Conservation (phyloP, 2,888 invertebrate genomes). For the Aproaerema taeniolella region DNA sequence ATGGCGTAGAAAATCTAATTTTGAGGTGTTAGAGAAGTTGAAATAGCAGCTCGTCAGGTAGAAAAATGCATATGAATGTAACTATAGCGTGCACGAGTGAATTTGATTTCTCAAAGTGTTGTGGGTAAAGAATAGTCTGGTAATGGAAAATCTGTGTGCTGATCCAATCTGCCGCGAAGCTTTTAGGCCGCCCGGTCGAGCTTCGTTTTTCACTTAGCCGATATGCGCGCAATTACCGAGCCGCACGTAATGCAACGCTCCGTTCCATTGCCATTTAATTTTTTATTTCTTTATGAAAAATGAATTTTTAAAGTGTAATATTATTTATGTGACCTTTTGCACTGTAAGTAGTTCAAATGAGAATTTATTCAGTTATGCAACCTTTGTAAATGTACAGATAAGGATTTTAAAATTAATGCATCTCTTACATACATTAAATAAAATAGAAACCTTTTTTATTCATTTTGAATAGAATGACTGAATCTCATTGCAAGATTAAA, state of each 20-base stretch:
- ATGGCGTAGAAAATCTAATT: too few relatives aligned
- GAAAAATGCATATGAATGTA: not conserved
- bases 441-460: too few relatives aligned
- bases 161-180: constrained; percentile 67
- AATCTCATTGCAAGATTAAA: too few relatives aligned
- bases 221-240: constrained; percentile 53
- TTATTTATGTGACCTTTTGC: not conserved
- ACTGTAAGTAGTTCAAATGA: too few relatives aligned
- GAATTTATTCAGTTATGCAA: too few relatives aligned
- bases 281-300: constrained; percentile 20
- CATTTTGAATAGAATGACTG: too few relatives aligned
- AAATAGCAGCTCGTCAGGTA: too few relatives aligned
- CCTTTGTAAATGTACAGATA: too few relatives aligned
- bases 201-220: constrained; percentile 61
- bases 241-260: constrained; percentile 37
- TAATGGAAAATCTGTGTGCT: constrained; percentile 73
- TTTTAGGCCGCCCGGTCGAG: constrained; percentile 53
- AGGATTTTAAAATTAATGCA: too few relatives aligned
- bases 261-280: constrained; percentile 25
- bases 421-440: too few relatives aligned
- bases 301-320: not conserved
- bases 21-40: too few relatives aligned
- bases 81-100: constrained; percentile 2
- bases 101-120: constrained; percentile 25
- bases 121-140: constrained; percentile 44